Evolutionary conservation across 2,888 invertebrate species (phyloP).

Genomic region (Cordilura impudica): DNA sequence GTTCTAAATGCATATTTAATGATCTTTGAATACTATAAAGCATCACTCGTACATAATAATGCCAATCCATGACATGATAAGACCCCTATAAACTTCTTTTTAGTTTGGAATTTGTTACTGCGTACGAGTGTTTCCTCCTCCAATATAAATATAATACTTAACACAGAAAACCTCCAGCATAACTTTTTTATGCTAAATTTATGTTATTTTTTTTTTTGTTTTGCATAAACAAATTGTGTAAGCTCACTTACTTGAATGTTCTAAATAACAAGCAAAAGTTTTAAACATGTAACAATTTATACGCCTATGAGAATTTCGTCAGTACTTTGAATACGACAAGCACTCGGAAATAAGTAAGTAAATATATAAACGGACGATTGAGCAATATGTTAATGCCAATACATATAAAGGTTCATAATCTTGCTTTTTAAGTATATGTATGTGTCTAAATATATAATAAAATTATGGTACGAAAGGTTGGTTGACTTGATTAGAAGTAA

Average conservation of each 20-base stretch:
- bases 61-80: not conserved
- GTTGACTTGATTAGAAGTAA: constrained; percentile 34
- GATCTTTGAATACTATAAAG: no score
- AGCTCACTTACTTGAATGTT: not conserved
- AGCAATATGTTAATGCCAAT: not conserved
- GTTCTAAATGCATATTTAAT: no score
- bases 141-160: not conserved
- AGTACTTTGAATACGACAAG: not conserved
- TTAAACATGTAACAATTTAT: constrained; percentile 34
- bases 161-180: not conserved
- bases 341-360: no score
- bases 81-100: not conserved
- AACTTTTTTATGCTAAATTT: constrained; percentile 38
- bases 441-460: not conserved
- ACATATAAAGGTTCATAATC: not conserved
- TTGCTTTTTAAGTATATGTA: not conserved
- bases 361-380: not conserved
- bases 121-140: not conserved
- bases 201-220: not conserved
- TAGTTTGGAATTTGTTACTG: not conserved
- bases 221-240: constrained; percentile 7
- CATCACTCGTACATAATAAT: no score
- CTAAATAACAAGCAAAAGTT: constrained; percentile 15
- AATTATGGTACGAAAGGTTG: not conserved
- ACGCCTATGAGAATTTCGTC: constrained; percentile 21